Evolutionary conservation across 2,113 vertebrate genomes (phyloP).

Genomic region (Turdus rufiventris): DNA sequence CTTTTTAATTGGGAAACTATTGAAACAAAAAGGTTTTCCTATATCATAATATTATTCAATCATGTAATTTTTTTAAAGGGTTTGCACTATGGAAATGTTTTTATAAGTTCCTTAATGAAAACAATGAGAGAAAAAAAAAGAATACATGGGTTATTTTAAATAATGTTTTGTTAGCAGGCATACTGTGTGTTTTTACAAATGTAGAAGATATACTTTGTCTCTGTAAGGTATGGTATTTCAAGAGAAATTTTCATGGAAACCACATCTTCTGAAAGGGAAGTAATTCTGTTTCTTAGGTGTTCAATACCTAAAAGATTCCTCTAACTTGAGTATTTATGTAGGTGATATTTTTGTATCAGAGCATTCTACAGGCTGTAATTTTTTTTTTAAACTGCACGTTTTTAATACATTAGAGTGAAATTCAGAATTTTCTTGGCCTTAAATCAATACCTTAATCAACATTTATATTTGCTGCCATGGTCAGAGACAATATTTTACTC

Average conservation of each 20-base stretch:
- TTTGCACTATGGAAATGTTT: background rate
- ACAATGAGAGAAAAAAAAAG: background rate
- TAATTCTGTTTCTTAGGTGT: background rate
- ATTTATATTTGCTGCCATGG: background rate
- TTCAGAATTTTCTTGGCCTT: background rate
- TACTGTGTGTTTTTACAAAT: background rate
- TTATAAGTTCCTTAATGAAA: background rate
- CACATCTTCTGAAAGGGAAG: background rate
- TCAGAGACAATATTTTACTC: background rate
- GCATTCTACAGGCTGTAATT: background rate
- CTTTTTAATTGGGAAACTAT: background rate
- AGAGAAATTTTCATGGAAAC: background rate
- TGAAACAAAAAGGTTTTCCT: background rate
- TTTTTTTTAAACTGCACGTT: fast-evolving
- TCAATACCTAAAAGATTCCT: background rate
- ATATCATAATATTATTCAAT: background rate
- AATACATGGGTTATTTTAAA: background rate
- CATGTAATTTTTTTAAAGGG: background rate
- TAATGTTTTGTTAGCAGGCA: background rate
- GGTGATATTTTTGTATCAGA: background rate
- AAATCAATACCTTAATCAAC: background rate
- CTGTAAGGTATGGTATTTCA: background rate
- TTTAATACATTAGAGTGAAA: background rate
- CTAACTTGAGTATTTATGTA: background rate
- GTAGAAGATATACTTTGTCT: background rate